Percentiles rank a stretch among this genome's conserved stretches.
Conservation (phyloP, 2,113 vertebrate species). For the Galeopterus variegatus region DNA sequence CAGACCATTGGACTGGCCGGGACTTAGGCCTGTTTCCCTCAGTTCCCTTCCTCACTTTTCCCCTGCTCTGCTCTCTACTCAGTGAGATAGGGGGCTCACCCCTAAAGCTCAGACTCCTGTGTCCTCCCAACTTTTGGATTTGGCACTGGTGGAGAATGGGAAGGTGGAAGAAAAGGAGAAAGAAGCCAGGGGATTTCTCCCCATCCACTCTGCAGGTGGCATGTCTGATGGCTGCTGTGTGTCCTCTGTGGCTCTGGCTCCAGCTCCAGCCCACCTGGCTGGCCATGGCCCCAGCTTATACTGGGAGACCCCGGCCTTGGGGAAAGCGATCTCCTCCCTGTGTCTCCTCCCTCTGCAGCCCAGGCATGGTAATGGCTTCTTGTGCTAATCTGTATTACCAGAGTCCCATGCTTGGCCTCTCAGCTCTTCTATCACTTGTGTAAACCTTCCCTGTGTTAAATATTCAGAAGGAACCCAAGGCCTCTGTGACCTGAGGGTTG, state of each 20-base stretch:
- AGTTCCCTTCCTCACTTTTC: neutral
- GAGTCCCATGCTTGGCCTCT: neutral
- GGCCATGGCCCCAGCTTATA: neutral
- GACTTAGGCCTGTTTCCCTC: neutral
- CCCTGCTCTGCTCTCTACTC: neutral
- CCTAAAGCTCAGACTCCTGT: neutral
- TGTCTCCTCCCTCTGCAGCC: neutral
- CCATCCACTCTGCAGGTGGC: neutral
- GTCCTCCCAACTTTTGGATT: neutral
- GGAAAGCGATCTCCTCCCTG: neutral
- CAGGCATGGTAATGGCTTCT: neutral
- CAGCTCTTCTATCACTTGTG: neutral
- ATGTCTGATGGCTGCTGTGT: neutral
- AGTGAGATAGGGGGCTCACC: accelerated
- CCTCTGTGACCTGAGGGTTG: neutral
- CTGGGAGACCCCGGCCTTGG: too few relatives aligned
- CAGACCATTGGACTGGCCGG: accelerated
- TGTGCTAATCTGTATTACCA: neutral
- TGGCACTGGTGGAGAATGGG: neutral
- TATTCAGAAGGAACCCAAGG: neutral
- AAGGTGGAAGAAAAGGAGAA: neutral
- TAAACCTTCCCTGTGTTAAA: neutral
- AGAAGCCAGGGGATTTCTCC: neutral
- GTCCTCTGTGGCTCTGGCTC: neutral
- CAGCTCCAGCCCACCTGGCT: neutral